Evolutionary conservation across 92 coral and sea anemone species (phyloP).

Genomic region (Zoanthus sansibaricus): DNA sequence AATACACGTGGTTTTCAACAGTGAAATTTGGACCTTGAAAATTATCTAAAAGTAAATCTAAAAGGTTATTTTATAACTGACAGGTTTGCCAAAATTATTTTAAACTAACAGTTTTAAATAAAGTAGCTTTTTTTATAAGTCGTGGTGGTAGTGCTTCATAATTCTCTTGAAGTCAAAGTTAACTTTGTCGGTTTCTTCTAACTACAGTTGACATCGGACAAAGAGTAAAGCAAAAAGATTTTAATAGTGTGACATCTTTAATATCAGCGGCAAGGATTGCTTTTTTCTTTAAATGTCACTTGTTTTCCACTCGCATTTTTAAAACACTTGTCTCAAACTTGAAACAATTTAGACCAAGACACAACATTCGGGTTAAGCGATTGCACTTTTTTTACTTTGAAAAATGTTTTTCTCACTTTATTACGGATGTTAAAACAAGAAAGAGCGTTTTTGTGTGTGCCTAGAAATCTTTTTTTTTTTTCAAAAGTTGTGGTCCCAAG

Average conservation of each 20-base stretch:
- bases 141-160: too few relatives aligned
- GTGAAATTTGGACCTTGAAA: background rate
- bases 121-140: too few relatives aligned
- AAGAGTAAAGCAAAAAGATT: too few relatives aligned
- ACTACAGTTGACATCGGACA: background rate
- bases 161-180: too few relatives aligned
- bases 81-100: background rate
- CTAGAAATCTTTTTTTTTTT: constrained; percentile 5
- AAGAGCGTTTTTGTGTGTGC: background rate
- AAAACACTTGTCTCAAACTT: background rate
- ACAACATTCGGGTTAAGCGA: background rate
- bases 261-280: background rate
- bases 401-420: too few relatives aligned
- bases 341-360: background rate
- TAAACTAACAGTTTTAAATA: background rate
- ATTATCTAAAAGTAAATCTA: background rate
- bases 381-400: too few relatives aligned
- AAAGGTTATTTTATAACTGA: background rate
- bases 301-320: constrained; percentile 14
- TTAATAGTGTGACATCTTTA: too few relatives aligned
- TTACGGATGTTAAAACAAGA: too few relatives aligned
- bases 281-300: constrained; percentile 1
- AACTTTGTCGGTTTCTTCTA: too few relatives aligned
- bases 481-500: constrained; percentile 7
- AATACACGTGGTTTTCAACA: too few relatives aligned